phyloP scores from a whole-genome alignment of 92 coral and sea anemone genomes.

The Pocillopora meandrina region DNA sequence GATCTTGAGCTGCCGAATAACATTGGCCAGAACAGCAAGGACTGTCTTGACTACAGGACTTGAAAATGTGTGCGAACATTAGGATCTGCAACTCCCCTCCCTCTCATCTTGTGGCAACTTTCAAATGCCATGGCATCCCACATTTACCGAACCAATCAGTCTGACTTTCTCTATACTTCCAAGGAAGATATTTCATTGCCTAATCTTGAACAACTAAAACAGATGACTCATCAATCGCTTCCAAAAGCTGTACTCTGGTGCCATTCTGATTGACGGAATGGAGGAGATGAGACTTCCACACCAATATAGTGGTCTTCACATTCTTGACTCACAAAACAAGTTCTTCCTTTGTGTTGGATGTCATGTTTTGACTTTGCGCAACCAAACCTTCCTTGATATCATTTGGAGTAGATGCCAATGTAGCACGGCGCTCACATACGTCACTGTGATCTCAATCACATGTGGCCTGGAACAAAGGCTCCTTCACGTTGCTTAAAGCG shows the following conservation, averaged over 20 bases:
- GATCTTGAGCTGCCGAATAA: slow-evolving; percentile 22
- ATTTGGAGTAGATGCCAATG: neutral
- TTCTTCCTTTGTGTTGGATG: neutral
- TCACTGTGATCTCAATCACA: slow-evolving; percentile 33
- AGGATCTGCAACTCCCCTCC: slow-evolving; percentile 20
- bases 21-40: slow-evolving; percentile 15
- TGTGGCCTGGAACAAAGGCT: slow-evolving; percentile 13
- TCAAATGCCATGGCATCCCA: slow-evolving; percentile 38
- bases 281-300: slow-evolving; percentile 25
- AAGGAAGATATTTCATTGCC: slow-evolving; percentile 48
- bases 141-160: slow-evolving; percentile 41
- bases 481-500: slow-evolving; percentile 26
- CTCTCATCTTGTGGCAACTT: slow-evolving; percentile 31
- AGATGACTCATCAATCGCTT: slow-evolving; percentile 20
- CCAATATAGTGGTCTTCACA: slow-evolving; percentile 7
- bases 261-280: neutral
- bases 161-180: slow-evolving; percentile 41
- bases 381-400: slow-evolving; percentile 35
- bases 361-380: slow-evolving; percentile 18
- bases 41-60: slow-evolving; percentile 4
- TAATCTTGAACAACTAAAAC: slow-evolving; percentile 38
- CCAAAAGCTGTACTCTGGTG: slow-evolving; percentile 7
- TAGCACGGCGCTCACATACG: slow-evolving; percentile 30
- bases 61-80: slow-evolving; percentile 22
- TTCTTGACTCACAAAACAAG: slow-evolving; percentile 11